Conservation (phyloP, 2,113 vertebrate species). For the Scytalopus superciliaris region DNA sequence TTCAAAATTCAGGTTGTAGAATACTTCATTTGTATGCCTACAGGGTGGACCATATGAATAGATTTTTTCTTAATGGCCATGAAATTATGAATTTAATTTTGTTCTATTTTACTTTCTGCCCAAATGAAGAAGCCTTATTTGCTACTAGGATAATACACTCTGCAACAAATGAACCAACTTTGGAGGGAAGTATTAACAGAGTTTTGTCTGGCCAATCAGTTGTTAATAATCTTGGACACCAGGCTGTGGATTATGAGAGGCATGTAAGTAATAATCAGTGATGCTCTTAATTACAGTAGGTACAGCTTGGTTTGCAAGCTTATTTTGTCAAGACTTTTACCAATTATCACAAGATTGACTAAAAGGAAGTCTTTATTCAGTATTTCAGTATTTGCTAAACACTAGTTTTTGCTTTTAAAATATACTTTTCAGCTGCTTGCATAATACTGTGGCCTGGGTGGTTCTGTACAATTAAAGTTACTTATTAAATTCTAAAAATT, state of each 20-base stretch:
- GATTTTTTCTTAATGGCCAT: neutral
- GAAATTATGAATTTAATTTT: neutral
- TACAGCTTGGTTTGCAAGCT: neutral
- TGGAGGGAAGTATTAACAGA: neutral
- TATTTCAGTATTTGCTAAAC: neutral
- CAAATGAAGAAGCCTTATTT: constrained; percentile 70
- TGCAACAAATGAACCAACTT: constrained; percentile 31
- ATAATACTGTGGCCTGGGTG: neutral
- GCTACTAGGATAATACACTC: constrained; percentile 71
- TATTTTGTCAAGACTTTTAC: neutral
- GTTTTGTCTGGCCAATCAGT: constrained; percentile 65
- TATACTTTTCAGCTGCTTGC: neutral
- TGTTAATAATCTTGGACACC: constrained; percentile 64
- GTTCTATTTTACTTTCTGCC: constrained; percentile 24
- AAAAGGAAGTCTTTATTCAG: neutral
- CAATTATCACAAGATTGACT: neutral
- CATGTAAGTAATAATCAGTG: constrained; percentile 58
- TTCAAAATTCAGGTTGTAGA: neutral
- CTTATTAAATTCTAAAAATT: neutral
- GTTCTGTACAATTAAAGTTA: neutral
- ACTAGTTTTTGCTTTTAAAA: neutral
- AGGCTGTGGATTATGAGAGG: constrained; percentile 38
- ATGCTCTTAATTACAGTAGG: neutral
- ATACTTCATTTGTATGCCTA: neutral
- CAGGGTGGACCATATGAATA: neutral